phyloP scores from a whole-genome alignment of 1,140 invertebrate genomes.

The Pseudomyrmex concolor region DNA sequence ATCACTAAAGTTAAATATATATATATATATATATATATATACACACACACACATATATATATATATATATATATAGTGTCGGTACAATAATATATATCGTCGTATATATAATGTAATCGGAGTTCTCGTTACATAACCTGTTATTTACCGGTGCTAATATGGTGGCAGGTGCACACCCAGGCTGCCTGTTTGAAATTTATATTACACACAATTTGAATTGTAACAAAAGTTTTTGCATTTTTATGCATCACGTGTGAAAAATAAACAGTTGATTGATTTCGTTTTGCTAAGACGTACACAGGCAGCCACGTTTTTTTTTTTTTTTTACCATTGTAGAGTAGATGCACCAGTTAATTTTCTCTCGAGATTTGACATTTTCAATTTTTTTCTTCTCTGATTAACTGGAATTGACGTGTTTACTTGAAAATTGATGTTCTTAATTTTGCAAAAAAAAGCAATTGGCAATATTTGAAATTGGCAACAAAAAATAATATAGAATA shows the following conservation, averaged over 20 bases:
- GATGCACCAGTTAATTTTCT: slow-evolving; percentile 17
- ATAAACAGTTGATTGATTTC: too few relatives aligned
- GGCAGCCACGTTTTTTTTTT: slow-evolving; percentile 34
- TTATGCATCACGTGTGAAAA: slow-evolving; percentile 50
- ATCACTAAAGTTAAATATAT: slow-evolving; percentile 76
- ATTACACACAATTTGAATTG: slow-evolving; percentile 58
- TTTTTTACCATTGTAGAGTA: not conserved
- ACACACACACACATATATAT: too few relatives aligned
- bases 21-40: slow-evolving; percentile 73
- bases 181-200: slow-evolving; percentile 77
- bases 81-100: slow-evolving; percentile 62
- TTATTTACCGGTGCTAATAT: slow-evolving; percentile 78
- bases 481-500: too few relatives aligned
- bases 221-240: not conserved
- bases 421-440: not conserved
- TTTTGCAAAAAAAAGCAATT: not conserved
- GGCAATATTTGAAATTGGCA: not conserved
- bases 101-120: slow-evolving; percentile 52
- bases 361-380: not conserved
- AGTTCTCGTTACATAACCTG: slow-evolving; percentile 67
- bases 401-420: not conserved
- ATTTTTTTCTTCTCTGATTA: not conserved
- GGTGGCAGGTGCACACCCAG: slow-evolving; percentile 85
- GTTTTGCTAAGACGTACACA: not conserved
- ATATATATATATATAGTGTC: slow-evolving; percentile 71